These are phyloP conservation scores for Notodonta ziczac DNA, from an alignment of 2,888 invertebrate species.

Conservation along the genomic window DNA sequence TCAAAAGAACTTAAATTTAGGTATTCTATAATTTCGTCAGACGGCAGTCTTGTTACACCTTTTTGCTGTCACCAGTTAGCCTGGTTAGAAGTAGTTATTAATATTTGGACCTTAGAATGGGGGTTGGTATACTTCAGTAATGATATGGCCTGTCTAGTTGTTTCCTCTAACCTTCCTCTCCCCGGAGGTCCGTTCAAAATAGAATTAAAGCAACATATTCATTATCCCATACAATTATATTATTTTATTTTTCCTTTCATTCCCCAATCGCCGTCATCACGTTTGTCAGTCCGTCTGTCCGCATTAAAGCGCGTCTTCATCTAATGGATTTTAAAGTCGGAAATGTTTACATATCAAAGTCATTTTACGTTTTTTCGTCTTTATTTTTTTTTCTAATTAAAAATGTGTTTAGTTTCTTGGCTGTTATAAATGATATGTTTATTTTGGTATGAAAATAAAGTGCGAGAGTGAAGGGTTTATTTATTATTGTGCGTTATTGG, in stretches of 20 bases:
- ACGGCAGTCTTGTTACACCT: too few species aligned
- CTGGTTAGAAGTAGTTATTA: too few species aligned
- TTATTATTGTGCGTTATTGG: slow-evolving; percentile 21
- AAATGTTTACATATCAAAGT: slow-evolving; percentile 56
- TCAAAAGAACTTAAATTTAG: too few species aligned
- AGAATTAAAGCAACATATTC: slow-evolving; percentile 16
- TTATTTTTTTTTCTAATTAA: slow-evolving; percentile 40
- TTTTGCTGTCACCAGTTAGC: too few species aligned
- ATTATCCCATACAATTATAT: slow-evolving; percentile 8
- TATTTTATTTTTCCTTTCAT: not conserved
- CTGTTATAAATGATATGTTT: slow-evolving; percentile 44
- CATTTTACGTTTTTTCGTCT: slow-evolving; percentile 35
- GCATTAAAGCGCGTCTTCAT: slow-evolving; percentile 57
- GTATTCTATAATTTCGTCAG: too few species aligned
- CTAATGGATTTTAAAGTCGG: slow-evolving; percentile 63
- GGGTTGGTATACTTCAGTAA: not conserved
- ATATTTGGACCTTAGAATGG: too few species aligned
- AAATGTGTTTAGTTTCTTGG: slow-evolving; percentile 36
- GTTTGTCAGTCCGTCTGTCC: slow-evolving; percentile 63
- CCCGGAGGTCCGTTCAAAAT: slow-evolving; percentile 13
- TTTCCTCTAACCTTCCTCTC: slow-evolving; percentile 15
- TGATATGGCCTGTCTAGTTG: slow-evolving; percentile 13
- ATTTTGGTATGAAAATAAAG: slow-evolving; percentile 31
- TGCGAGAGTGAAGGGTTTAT: slow-evolving; percentile 17
- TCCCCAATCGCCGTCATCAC: slow-evolving; percentile 28